These are phyloP conservation scores for Meriones unguiculatus DNA, from an alignment of 2,113 vertebrate genomes.

Conservation along the genomic window DNA sequence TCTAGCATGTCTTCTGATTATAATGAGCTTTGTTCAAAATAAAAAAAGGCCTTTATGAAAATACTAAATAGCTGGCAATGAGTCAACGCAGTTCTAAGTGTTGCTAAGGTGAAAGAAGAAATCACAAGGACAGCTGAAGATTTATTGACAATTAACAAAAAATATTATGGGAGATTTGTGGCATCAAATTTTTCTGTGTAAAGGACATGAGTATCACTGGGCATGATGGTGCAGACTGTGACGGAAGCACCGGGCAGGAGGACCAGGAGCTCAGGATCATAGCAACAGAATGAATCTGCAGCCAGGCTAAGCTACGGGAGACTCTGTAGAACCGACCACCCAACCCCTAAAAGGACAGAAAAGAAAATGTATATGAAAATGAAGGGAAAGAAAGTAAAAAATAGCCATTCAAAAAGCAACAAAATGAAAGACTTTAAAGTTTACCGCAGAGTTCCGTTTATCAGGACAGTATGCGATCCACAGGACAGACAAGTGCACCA, in stretches of 20 bases:
- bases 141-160: not conserved
- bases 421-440: not conserved
- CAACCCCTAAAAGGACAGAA: not conserved
- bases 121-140: not conserved
- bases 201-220: not conserved
- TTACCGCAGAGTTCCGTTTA: not conserved
- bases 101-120: not conserved
- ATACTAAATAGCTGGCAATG: not conserved
- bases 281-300: no score
- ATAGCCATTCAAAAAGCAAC: not conserved
- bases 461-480: not conserved
- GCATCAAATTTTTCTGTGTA: not conserved
- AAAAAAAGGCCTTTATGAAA: not conserved
- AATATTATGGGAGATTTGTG: not conserved
- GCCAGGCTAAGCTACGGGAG: not conserved
- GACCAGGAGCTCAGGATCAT: not conserved
- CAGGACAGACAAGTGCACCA: not conserved
- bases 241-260: not conserved
- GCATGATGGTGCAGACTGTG: not conserved
- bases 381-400: not conserved
- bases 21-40: conserved; percentile 7
- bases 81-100: not conserved
- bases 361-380: not conserved
- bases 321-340: not conserved
- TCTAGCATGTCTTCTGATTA: not conserved